Percentiles rank a stretch among this genome's conserved stretches.
Conservation (phyloP, 2,113 vertebrate genomes). For the Nibea coibor region DNA sequence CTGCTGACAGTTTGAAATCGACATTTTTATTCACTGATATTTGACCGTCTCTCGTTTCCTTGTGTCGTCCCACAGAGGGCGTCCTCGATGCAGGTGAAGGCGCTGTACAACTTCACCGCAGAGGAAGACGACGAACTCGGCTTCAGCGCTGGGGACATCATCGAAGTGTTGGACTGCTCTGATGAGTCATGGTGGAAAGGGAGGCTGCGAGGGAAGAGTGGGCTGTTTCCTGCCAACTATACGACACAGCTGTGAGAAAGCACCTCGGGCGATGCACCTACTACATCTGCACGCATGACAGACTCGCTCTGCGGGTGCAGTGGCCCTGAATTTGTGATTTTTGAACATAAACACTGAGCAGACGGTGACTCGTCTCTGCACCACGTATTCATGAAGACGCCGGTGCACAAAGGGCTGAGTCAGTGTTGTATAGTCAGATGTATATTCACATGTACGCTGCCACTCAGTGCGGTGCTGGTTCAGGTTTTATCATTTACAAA, state of each 20-base stretch:
- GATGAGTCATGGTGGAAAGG: conserved; percentile 94
- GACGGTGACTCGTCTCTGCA: conserved; percentile 12
- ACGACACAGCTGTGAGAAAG: conserved; percentile 45
- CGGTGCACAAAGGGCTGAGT: background rate
- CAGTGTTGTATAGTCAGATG: background rate
- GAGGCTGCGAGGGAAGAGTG: conserved; percentile 84
- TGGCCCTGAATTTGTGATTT: background rate
- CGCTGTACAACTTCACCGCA: conserved; percentile 90
- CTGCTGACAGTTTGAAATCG: background rate
- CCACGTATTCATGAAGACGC: background rate
- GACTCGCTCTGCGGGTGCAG: conserved; percentile 7
- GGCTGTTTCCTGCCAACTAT: conserved; percentile 88
- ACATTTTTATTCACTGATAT: too few relatives aligned
- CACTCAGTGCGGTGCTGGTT: background rate
- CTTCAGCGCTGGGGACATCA: conserved; percentile 87
- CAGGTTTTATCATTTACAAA: conserved; percentile 13
- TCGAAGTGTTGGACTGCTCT: conserved; percentile 92
- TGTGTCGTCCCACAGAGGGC: conserved; percentile 52
- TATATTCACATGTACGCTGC: background rate
- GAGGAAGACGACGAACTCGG: conserved; percentile 92
- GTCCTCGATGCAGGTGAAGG: conserved; percentile 82
- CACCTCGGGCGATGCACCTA: background rate
- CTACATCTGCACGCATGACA: background rate
- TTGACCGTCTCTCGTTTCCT: background rate
- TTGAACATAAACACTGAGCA: conserved; percentile 17